These are phyloP conservation scores for Zhengitettix transpicula DNA, from an alignment of 2,888 invertebrate species.

Conservation along the genomic window DNA sequence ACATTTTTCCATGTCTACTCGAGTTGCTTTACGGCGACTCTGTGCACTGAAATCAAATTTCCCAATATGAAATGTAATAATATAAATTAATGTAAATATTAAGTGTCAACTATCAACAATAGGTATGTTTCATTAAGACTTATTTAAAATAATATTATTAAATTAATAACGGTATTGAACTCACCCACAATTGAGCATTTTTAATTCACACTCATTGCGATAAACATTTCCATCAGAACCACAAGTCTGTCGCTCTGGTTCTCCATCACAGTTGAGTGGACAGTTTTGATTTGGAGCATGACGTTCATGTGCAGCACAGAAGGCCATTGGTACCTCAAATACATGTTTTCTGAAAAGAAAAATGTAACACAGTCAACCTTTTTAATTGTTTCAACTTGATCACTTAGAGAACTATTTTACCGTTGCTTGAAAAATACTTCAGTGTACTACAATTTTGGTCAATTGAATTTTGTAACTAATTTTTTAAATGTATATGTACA, in stretches of 20 bases:
- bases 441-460: too few relatives aligned
- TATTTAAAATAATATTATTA: background rate
- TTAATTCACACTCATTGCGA: slow-evolving; percentile 73
- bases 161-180: slow-evolving; percentile 16
- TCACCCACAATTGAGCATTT: slow-evolving; percentile 78
- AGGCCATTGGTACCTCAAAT: slow-evolving; percentile 81
- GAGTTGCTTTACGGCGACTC: slow-evolving; percentile 42
- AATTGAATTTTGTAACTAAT: background rate
- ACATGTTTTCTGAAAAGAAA: slow-evolving; percentile 56
- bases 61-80: slow-evolving; percentile 2
- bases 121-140: background rate
- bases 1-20: slow-evolving; percentile 69
- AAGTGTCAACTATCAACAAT: background rate
- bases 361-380: too few relatives aligned
- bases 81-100: background rate
- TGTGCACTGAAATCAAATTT: slow-evolving; percentile 20
- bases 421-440: too few relatives aligned
- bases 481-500: background rate
- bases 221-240: slow-evolving; percentile 83
- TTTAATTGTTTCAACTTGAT: too few relatives aligned
- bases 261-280: slow-evolving; percentile 55
- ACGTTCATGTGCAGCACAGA: slow-evolving; percentile 61
- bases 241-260: slow-evolving; percentile 56
- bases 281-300: slow-evolving; percentile 50
- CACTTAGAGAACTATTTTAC: too few relatives aligned